Evolutionary conservation across 1,140 invertebrate genomes (phyloP).

Genomic region (Schlechtendalia chinensis): DNA sequence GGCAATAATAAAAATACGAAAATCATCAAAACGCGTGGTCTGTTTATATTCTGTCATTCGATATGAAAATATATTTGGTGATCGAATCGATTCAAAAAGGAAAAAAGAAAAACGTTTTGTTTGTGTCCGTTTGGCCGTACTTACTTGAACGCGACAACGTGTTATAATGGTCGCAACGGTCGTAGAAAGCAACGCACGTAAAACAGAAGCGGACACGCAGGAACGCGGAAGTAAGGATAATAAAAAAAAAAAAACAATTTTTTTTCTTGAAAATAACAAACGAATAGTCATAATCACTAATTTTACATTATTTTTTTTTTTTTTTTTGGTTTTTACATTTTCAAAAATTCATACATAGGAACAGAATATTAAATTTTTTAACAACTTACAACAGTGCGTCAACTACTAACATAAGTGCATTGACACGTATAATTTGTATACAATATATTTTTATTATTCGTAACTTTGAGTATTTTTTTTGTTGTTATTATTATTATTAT

Average conservation of each 20-base stretch:
- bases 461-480: slow-evolving; percentile 43
- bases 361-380: slow-evolving; percentile 49
- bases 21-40: too few species aligned
- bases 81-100: too few species aligned
- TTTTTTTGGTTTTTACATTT: slow-evolving; percentile 43
- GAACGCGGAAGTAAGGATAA: background rate
- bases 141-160: too few species aligned
- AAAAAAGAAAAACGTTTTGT: too few species aligned
- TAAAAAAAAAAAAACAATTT: slow-evolving; percentile 39
- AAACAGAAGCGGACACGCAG: too few species aligned
- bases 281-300: slow-evolving; percentile 47
- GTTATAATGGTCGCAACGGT: too few species aligned
- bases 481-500: slow-evolving; percentile 26
- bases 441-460: slow-evolving; percentile 39
- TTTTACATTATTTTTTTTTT: slow-evolving; percentile 47
- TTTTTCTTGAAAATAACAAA: slow-evolving; percentile 43
- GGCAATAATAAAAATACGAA: too few species aligned
- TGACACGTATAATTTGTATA: slow-evolving; percentile 44
- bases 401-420: slow-evolving; percentile 50
- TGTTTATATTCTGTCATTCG: too few species aligned
- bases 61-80: too few species aligned
- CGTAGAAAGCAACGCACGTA: too few species aligned
- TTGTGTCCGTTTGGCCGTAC: too few species aligned
- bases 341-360: slow-evolving; percentile 49
- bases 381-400: slow-evolving; percentile 49